Base-by-base conservation (phyloP, 92 coral and sea anemone species). In the Zoanthus sansibaricus region DNA sequence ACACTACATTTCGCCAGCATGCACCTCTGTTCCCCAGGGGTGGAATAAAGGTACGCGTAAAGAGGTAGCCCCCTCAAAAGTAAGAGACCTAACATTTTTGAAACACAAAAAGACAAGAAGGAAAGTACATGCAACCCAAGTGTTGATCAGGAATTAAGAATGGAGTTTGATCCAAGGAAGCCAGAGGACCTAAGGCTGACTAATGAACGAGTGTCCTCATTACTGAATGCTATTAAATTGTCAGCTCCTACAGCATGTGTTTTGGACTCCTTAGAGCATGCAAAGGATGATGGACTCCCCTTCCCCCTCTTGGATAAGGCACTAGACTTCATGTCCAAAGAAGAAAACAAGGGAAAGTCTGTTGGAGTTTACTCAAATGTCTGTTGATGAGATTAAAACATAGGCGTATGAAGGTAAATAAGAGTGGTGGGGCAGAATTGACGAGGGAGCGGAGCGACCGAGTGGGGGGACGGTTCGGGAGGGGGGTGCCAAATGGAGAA, bases 201-300 rank as follows among this genome's bases (percentile, higher is more conserved):
- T 4, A 83, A 88, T 83, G 77, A 88, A 5, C 44, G 71, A 58
- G 91, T 88, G 54, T 88, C 88, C 20, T 37, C 32, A 31, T 74
- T 82, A 17, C 49, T 88, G 17, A 73, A 76, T 72, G 83, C 33
- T 16, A 83, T 88, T 18, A 74, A 72, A 30, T 44, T 71, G 11
- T 45, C 21, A 17, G 77, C 68, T 14, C 84, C 76, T 13, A 51
- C 88, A 33, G 87, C 87, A 42, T 92, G 82, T 88, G 90, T 90
- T 14, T 66, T 85, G 46, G 42, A 86, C 56, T 89, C 92, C 4
- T 59, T 90, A 66, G 92, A 84, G 66, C 83, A 90, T 86, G 93
- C 79, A 47, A 82, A 69, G 32, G 83, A 78, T 78, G 90, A 86
- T 86, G 83, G 83, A 13, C 76, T 90, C 16, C 92, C 92, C 20